These are phyloP conservation scores for Recurvirostra avosetta DNA, from an alignment of 2,113 vertebrate species.

Conservation along the genomic window DNA sequence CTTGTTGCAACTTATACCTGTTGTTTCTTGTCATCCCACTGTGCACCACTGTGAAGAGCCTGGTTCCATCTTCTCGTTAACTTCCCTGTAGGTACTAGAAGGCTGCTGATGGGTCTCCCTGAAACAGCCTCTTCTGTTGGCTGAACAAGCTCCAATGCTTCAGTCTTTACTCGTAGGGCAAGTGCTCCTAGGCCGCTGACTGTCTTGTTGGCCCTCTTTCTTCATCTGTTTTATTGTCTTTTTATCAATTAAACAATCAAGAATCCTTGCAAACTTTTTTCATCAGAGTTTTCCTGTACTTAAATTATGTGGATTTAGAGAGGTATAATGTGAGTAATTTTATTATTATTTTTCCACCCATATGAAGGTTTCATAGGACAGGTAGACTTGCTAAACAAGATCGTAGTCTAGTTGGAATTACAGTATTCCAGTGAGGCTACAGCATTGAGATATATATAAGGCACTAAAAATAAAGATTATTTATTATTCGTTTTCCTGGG, in stretches of 20 bases:
- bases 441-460: not conserved
- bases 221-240: not conserved
- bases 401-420: not conserved
- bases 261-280: not conserved
- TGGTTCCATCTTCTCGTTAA: not conserved
- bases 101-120: not conserved
- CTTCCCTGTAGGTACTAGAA: not conserved
- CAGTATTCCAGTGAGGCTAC: not conserved
- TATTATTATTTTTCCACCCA: not conserved
- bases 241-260: not conserved
- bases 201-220: not conserved
- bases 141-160: not conserved
- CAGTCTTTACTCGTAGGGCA: not conserved
- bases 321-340: not conserved
- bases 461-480: not conserved
- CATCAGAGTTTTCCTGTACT: not conserved
- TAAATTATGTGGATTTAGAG: not conserved
- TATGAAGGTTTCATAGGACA: not conserved
- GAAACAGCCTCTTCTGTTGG: not conserved
- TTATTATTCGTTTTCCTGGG: not conserved
- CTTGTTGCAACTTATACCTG: not conserved
- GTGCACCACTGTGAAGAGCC: not conserved
- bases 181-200: not conserved
- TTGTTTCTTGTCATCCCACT: not conserved
- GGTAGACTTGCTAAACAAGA: not conserved